Evolutionary conservation across 2,113 vertebrate genomes (phyloP).

Genomic region (Paralichthys olivaceus): DNA sequence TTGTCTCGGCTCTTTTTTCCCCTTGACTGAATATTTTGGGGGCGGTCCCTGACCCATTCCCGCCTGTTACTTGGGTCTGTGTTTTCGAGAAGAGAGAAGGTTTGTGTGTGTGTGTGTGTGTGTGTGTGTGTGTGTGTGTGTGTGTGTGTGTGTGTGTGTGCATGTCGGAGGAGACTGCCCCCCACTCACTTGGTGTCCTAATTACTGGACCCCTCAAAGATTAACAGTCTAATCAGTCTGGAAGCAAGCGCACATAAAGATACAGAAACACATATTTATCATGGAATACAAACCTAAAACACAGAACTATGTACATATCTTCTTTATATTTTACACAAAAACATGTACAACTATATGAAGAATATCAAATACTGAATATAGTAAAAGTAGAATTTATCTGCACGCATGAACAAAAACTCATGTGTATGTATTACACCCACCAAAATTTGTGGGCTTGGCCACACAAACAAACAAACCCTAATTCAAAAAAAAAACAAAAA

Average conservation of each 20-base stretch:
- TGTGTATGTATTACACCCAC: background rate
- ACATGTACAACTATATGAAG: background rate
- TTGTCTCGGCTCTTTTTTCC: background rate
- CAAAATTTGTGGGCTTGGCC: background rate
- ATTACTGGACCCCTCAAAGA: slow-evolving; percentile 41
- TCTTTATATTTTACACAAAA: too few species aligned
- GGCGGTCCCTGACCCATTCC: slow-evolving; percentile 2
- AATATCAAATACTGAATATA: background rate
- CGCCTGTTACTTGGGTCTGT: slow-evolving; percentile 32
- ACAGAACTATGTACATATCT: background rate
- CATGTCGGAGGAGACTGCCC: slow-evolving; percentile 9
- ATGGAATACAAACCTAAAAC: background rate
- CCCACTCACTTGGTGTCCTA: slow-evolving; percentile 30
- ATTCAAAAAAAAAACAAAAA: slow-evolving; percentile 25
- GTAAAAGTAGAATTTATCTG: background rate
- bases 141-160: background rate
- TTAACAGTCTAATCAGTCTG: slow-evolving; percentile 35
- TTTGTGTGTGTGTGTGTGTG: background rate
- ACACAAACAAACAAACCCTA: background rate
- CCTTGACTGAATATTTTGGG: slow-evolving; percentile 19
- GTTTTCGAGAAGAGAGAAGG: slow-evolving; percentile 8
- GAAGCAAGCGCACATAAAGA: background rate
- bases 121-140: background rate
- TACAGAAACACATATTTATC: background rate
- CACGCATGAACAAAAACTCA: background rate